Base-by-base conservation (phyloP, 92 coral and sea anemone species). In the Metridium senile region DNA sequence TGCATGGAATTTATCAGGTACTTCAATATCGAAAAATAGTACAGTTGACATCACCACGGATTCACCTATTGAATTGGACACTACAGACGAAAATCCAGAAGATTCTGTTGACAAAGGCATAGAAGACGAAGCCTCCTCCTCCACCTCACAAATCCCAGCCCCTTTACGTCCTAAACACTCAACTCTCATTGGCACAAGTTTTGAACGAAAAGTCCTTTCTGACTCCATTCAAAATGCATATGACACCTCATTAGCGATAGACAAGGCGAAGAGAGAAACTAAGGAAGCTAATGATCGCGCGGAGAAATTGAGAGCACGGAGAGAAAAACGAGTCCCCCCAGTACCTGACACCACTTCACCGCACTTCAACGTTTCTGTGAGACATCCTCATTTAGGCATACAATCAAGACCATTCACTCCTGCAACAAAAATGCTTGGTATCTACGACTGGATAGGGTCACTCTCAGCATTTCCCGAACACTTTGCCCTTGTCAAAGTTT, bases 391-490 rank as follows among this genome's bases (percentile, higher is more conserved):
- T 77, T 72, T 83, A 61, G 83, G 87, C 2, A 67, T 66, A 21
- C n/a, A 65, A 9, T 77, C 69, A 26, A 83, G 87, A 66, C 62
- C 76, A 58, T 45, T 45, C 51, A 45, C 51, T 45, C 51, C 51
- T 45, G 51, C 9, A 7, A 45, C 51, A 16, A 84, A 58, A 56
- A 27, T 75, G 20, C 13, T 51, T 27, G 83, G 67, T 34, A 47
- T 77, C 33, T 84, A 84, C 63, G 82, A 84, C 32, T 78, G 82
- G 82, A 73, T 77, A 52, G 88, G 88, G 13, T 84, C 88, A 27
- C 66, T 77, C 21, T 62, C 87, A 28, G 17, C 82, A 9, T 11
- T n/a, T 19, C 87, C 87, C 11, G 79, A 75, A 53, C 82, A 82
- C 67, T 69, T 77, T 51, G 49, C 22, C 17, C 66, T 58, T 66